Percentiles rank a stretch among this genome's conserved stretches.
These are phyloP conservation scores for Hippopotamyrus pictus DNA, from an alignment of 2,797 vertebrate genomes.

Conservation along the genomic window DNA sequence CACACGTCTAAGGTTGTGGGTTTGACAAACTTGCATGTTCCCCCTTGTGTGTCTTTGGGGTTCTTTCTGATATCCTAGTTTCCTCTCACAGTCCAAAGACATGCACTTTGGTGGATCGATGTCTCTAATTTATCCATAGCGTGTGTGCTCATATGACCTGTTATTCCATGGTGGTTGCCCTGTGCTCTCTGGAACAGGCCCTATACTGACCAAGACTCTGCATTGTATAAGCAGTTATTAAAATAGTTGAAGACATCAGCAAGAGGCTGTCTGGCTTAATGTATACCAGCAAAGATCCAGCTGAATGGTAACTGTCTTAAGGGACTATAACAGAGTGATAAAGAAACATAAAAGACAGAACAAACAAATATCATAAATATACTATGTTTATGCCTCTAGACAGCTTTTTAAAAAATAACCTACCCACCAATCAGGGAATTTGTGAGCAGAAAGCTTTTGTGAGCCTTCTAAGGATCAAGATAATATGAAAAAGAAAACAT, in stretches of 20 bases:
- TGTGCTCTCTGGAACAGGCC: not conserved
- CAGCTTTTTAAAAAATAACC: not conserved
- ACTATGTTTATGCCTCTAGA: not conserved
- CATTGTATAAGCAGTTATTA: not conserved
- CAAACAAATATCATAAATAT: not conserved
- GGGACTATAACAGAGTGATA: not conserved
- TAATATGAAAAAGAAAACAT: not conserved
- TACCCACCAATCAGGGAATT: not conserved
- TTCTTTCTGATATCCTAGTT: not conserved
- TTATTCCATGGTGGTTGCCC: not conserved
- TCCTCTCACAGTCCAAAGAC: not conserved
- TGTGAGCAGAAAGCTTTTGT: not conserved
- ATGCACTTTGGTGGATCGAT: not conserved
- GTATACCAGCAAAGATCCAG: not conserved
- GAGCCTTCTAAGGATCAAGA: not conserved
- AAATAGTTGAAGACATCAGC: not conserved
- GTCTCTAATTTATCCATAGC: not conserved
- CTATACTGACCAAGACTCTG: not conserved
- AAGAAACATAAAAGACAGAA: not conserved
- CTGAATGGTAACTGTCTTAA: not conserved
- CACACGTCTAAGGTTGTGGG: not conserved
- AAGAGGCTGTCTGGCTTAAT: not conserved
- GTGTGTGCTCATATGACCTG: not conserved
- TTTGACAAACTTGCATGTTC: not conserved
- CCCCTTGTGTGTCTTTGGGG: not conserved